Base-by-base conservation (phyloP, 2,888 invertebrate genomes). In the Periphyllus acericola region DNA sequence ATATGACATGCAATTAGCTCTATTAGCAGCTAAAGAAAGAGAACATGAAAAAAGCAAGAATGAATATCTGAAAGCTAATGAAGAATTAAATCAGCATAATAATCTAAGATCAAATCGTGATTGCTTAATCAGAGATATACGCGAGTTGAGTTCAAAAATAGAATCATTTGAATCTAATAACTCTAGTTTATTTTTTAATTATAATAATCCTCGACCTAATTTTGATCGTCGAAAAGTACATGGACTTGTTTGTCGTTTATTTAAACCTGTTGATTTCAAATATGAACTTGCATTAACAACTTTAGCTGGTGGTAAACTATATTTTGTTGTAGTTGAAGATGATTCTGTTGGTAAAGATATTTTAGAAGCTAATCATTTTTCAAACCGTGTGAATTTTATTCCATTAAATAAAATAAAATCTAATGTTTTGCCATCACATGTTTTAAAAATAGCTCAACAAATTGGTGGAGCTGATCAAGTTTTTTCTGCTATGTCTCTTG, bases 261-360 rank as follows among this genome's bases (percentile, higher is more conserved):
- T 99, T 86, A 93, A 93, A 68, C 94, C 98, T 0, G 93, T 93
- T 87, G 95, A 98, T 91, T 93, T 93, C 3, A 92, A 92, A 40
- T 93, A 94, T 91, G 95, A 95, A 84, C 94, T 95, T 78, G 98
- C 98, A 3, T 92, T 99, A 87, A 97, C 98, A 91, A 95, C 95
- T 32, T 95, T 95, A 17, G 97, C 96, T 29, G 97, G 97, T 14
- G 96, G 95, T 89, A 94, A 94, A 93, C 92, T 99, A 46, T 97
- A 95, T 92, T 96, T 98, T 92, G 95, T 98, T 89, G 95, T 99
- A 81, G 97, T 98, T 66, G 97, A 98, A 91, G 95, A 95, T 76
- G 97, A 98, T 91, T 92, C 93, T 84, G 96, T 97, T 0, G 95
- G 96, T 90, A 97, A 97, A 92, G 94, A 95, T 91, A 93, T 99